Percentiles rank a stretch among this genome's conserved stretches.
Evolutionary conservation across 2,888 invertebrate species (phyloP).

Genomic region (Amiota minor): DNA sequence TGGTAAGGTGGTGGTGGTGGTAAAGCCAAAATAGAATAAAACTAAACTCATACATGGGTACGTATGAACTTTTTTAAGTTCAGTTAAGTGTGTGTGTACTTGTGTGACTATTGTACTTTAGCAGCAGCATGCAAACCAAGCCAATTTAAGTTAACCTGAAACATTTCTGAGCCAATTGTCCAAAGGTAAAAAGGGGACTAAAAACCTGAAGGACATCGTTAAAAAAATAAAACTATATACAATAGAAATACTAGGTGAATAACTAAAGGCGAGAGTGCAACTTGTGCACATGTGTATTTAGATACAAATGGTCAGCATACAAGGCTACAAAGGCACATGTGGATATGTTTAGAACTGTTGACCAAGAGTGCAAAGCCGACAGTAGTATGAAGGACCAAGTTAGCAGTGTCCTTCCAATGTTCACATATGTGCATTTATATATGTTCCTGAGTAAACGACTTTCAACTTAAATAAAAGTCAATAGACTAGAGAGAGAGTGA

Average conservation of each 20-base stretch:
- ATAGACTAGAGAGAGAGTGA: constrained; percentile 40
- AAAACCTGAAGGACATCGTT: constrained; percentile 23
- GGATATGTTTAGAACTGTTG: background rate
- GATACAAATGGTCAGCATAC: constrained; percentile 39
- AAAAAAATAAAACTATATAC: background rate
- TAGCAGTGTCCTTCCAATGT: background rate
- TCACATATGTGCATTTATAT: background rate
- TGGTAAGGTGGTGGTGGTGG: background rate
- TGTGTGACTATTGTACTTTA: constrained; percentile 2
- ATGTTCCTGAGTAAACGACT: constrained; percentile 29
- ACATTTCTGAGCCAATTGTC: constrained; percentile 38
- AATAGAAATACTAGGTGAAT: constrained; percentile 33
- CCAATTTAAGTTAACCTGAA: constrained; percentile 46
- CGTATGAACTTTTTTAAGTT: background rate
- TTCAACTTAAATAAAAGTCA: constrained; percentile 63
- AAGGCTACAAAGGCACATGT: constrained; percentile 28
- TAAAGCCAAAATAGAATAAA: constrained; percentile 1
- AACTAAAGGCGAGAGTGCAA: constrained; percentile 8
- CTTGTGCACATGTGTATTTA: background rate
- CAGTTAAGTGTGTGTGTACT: background rate
- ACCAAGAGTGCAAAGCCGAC: constrained; percentile 9
- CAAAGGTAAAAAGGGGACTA: constrained; percentile 17
- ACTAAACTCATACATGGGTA: constrained; percentile 7
- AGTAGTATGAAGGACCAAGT: background rate
- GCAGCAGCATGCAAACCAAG: constrained; percentile 38